Evolutionary conservation across 2,797 vertebrate genomes (phyloP).

Genomic region (Fundulus diaphanus): DNA sequence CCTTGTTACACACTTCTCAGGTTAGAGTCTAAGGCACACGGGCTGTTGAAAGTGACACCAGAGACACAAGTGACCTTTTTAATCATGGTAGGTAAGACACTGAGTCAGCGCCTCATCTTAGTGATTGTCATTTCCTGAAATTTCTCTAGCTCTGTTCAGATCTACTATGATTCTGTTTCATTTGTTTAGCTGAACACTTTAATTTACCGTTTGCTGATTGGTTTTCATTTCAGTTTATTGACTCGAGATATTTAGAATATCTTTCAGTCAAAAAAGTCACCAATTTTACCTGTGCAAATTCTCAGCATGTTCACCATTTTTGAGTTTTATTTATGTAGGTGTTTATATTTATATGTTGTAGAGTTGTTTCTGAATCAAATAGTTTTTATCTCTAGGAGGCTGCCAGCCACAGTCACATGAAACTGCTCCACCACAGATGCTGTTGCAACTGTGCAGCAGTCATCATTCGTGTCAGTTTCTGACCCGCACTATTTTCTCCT

Average conservation of each 20-base stretch:
- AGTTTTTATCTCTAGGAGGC: neutral
- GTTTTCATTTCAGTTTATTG: neutral
- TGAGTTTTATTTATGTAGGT: neutral
- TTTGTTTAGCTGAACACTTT: slow-evolving; percentile 42
- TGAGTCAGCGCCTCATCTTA: slow-evolving; percentile 76
- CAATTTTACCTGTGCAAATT: no score
- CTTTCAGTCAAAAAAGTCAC: neutral
- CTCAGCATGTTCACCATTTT: no score
- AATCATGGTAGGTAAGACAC: slow-evolving; percentile 70
- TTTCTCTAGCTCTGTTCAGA: slow-evolving; percentile 55
- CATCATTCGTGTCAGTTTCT: slow-evolving; percentile 4
- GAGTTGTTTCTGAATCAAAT: neutral
- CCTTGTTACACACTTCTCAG: slow-evolving; percentile 74
- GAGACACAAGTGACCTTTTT: slow-evolving; percentile 75
- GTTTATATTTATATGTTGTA: neutral
- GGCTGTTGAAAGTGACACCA: slow-evolving; percentile 43
- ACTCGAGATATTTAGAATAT: neutral
- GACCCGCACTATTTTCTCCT: slow-evolving; percentile 1
- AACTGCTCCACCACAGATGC: neutral
- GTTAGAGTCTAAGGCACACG: slow-evolving; percentile 55
- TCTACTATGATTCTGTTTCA: slow-evolving; percentile 56
- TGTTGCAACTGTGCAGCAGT: neutral
- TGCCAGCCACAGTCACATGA: neutral
- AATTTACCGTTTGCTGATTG: neutral
- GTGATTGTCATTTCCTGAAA: slow-evolving; percentile 72